phyloP scores from a whole-genome alignment of 2,888 invertebrate genomes.

The Ennomos erosarius region DNA sequence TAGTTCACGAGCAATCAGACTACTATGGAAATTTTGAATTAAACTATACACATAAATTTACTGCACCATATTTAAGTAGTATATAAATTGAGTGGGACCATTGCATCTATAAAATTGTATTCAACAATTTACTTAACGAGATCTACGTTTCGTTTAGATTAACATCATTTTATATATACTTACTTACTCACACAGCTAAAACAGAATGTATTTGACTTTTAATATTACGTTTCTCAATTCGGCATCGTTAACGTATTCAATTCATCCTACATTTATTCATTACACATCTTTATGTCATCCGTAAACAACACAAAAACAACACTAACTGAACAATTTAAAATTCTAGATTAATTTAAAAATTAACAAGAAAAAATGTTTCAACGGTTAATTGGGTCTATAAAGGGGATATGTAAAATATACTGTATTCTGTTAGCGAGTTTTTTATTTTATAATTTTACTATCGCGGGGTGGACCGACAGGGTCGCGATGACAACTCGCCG shows the following conservation, averaged over 20 bases:
- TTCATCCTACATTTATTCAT: slow-evolving; percentile 2
- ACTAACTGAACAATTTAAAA: slow-evolving; percentile 32
- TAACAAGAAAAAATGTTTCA: slow-evolving; percentile 28
- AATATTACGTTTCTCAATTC: slow-evolving; percentile 7
- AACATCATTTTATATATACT: no score
- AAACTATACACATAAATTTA: no score
- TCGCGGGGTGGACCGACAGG: slow-evolving; percentile 27
- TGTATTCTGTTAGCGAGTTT: slow-evolving; percentile 13
- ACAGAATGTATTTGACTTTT: neutral
- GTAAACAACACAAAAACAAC: slow-evolving; percentile 31
- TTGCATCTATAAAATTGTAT: no score
- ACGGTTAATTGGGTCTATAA: slow-evolving; percentile 50
- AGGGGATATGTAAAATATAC: slow-evolving; percentile 28
- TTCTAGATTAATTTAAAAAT: slow-evolving; percentile 43
- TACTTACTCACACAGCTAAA: neutral
- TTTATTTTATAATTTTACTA: slow-evolving; percentile 3
- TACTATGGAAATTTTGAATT: no score
- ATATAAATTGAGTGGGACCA: no score
- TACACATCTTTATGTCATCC: slow-evolving; percentile 11
- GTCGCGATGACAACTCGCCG: slow-evolving; percentile 47
- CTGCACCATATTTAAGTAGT: no score
- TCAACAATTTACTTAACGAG: no score
- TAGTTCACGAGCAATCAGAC: no score
- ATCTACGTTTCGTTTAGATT: no score
- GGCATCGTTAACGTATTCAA: slow-evolving; percentile 10